phyloP scores from a whole-genome alignment of 92 coral and sea anemone species.

The Epizoanthus rinbou region DNA sequence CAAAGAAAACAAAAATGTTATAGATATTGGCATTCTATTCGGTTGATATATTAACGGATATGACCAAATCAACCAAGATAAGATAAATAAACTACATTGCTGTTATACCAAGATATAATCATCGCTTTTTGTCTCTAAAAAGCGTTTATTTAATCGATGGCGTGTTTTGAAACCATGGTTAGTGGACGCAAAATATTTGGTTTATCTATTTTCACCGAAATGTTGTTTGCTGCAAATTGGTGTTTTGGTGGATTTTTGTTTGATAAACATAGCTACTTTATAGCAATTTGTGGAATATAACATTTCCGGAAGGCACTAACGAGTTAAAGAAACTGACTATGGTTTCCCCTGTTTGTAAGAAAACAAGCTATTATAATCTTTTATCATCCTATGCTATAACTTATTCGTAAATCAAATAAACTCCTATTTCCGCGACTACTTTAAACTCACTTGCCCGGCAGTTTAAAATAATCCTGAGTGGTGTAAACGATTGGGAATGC shows the following conservation, averaged over 20 bases:
- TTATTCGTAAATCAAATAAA: constrained; percentile 7
- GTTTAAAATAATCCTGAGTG: not conserved
- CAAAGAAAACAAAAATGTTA: constrained; percentile 22
- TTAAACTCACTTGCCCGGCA: not conserved
- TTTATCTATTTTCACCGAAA: constrained; percentile 22
- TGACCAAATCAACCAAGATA: not conserved
- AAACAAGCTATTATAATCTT: not conserved
- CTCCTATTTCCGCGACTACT: not conserved
- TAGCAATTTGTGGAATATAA: constrained; percentile 16
- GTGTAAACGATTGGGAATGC: no score
- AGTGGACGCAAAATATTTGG: constrained; percentile 22
- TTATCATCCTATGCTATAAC: not conserved
- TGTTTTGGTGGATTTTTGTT: not conserved
- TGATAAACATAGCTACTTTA: constrained; percentile 15
- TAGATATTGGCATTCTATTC: no score
- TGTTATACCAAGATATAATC: constrained; percentile 29
- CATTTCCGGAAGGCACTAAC: constrained; percentile 12
- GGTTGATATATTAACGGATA: not conserved
- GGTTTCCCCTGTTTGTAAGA: not conserved
- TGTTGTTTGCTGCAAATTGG: constrained; percentile 2
- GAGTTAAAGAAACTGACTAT: not conserved
- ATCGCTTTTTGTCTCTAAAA: constrained; percentile 9
- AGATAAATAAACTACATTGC: constrained; percentile 18
- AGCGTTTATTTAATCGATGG: not conserved
- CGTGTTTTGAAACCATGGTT: constrained; percentile 8